Base-by-base conservation (phyloP, 53 echinoderm and acorn worm genomes). In the Holothuria scabra region DNA sequence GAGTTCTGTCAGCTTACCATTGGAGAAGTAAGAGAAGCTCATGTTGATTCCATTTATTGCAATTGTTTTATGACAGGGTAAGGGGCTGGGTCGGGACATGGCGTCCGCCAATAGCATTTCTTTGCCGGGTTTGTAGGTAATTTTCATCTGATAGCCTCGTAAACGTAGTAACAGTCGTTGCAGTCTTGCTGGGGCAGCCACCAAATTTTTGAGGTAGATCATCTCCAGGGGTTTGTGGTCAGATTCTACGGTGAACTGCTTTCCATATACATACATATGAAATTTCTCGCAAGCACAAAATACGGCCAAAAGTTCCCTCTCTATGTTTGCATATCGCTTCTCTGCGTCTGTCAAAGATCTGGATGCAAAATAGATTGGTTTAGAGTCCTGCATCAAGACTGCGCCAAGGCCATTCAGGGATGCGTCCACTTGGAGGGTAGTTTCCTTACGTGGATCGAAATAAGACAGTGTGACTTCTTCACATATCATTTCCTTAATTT, bases 221-320 rank as follows among this genome's bases (percentile, higher is more conserved):
- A 74, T 81, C 59, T 90, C 86, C 19, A 90, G 48, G n/a, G 90
- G 90, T 72, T 86, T 86, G 62, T 90, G 90, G 31, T 85, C 90
- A 12, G 80, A 62, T 67, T 89, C 79, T 23, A 84, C 71, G 24
- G 56, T 71, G 82, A 90, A 90, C 21, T 61, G 14, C 46, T 71
- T 89, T 41, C 89, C 84, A 85, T 89, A 89, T 24, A 84, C 74
- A 65, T 86, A 68, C 33, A 68, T 89, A 68, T 90, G 90, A 35
- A 83, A 90, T 60, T 85, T 81, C 52, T 85, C 90, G 19, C 85
- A 69, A 18, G 46, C 90, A 55, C 25, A 75, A 31, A 90, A 85
- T 26, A 81, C 28, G 16, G 85, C 85, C 28, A 90, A 55, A 71
- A 90, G 28, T 74, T 82, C 90, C 52, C 78, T 59, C 61, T 90